A percentile compares a stretch with the other conserved stretches of the same genome.
Evolutionary conservation across 1,140 invertebrate species (phyloP).

Genomic region (Drosophila nikananu): DNA sequence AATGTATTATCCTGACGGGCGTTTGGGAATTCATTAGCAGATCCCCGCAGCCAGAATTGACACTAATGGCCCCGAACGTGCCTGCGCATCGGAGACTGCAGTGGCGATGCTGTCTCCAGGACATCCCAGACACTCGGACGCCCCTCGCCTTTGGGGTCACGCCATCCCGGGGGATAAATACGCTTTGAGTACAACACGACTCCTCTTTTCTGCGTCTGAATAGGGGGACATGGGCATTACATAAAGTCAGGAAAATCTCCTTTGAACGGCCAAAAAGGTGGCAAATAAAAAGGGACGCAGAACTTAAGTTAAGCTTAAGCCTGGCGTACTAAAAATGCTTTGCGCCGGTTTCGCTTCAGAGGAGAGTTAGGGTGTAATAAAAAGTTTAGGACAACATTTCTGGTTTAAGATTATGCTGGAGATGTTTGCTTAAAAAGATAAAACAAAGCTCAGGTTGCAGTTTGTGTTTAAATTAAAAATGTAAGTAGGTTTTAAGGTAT

Average conservation of each 20-base stretch:
- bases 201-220: conserved; percentile 8
- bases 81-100: conserved; percentile 50
- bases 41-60: conserved; percentile 35
- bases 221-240: conserved; percentile 19
- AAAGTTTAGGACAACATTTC: background rate
- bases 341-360: background rate
- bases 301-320: conserved; percentile 26
- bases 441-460: background rate
- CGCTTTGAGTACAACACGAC: conserved; percentile 37
- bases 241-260: conserved; percentile 39
- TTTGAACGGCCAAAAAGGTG: conserved; percentile 32
- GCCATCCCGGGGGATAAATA: conserved; percentile 42
- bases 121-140: conserved; percentile 36
- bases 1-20: conserved; percentile 45
- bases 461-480: background rate
- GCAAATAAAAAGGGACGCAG: conserved; percentile 10
- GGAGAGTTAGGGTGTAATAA: background rate
- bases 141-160: conserved; percentile 34
- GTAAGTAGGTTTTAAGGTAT: background rate
- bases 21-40: conserved; percentile 43
- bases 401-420: background rate
- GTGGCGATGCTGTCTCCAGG: conserved; percentile 4
- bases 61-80: conserved; percentile 64
- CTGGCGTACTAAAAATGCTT: conserved; percentile 5
- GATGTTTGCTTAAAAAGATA: background rate